Conservation (phyloP, 2,888 invertebrate genomes). For the Spodoptera littoralis region DNA sequence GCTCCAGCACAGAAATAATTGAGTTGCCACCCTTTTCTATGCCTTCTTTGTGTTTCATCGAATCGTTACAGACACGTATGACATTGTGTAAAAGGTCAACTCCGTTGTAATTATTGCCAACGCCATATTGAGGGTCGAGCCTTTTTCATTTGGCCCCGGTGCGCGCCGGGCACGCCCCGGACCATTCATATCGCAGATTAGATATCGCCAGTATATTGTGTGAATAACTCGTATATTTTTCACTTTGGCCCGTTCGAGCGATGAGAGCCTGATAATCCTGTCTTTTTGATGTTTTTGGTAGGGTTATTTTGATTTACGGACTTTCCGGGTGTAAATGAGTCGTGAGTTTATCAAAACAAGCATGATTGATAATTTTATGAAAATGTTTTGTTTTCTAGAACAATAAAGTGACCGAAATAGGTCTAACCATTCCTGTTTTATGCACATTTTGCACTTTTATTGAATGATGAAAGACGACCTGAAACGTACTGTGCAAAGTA, state of each 20-base stretch:
- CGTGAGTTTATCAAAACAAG: slow-evolving; percentile 10
- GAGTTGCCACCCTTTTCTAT: slow-evolving; percentile 49
- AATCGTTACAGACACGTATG: slow-evolving; percentile 57
- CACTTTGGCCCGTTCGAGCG: slow-evolving; percentile 38
- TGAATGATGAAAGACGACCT: no score
- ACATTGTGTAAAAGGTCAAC: slow-evolving; percentile 59
- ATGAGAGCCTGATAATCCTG: slow-evolving; percentile 51
- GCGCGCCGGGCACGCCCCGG: slow-evolving; percentile 52
- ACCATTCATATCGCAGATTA: slow-evolving; percentile 70
- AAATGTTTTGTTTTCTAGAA: background rate
- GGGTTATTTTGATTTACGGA: slow-evolving; percentile 38
- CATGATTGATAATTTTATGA: slow-evolving; percentile 1
- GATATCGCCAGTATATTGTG: slow-evolving; percentile 63
- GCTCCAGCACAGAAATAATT: slow-evolving; percentile 49
- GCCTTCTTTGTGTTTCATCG: slow-evolving; percentile 48
- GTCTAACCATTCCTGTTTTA: background rate
- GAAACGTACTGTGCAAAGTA: no score
- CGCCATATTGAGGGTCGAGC: slow-evolving; percentile 64
- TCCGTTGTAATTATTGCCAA: slow-evolving; percentile 64
- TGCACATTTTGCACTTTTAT: background rate
- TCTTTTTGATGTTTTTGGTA: slow-evolving; percentile 34
- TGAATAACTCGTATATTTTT: slow-evolving; percentile 59
- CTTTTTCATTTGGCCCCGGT: slow-evolving; percentile 63
- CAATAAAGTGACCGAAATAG: no score
- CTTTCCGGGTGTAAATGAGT: slow-evolving; percentile 25